Percentiles rank a stretch among this genome's conserved stretches.
These are phyloP conservation scores for Falcunculus frontatus DNA, from an alignment of 2,113 vertebrate genomes.

Conservation along the genomic window DNA sequence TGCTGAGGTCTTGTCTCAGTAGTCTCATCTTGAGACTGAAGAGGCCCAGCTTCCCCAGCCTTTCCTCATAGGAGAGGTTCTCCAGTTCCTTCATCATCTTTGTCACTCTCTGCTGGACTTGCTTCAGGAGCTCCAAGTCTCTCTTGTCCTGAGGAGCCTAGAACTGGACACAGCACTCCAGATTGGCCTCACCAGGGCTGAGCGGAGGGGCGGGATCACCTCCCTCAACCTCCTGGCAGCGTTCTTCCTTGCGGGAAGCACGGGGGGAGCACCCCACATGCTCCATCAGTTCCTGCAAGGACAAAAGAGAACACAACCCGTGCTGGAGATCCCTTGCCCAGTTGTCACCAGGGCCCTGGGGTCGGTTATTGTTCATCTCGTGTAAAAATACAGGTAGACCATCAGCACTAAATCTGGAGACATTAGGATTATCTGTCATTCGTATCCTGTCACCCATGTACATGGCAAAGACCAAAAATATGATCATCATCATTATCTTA, in stretches of 20 bases:
- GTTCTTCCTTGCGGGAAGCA: no score
- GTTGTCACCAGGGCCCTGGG: background rate
- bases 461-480: background rate
- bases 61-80: background rate
- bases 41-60: background rate
- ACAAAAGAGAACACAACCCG: background rate
- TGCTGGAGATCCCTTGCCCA: background rate
- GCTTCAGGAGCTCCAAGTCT: background rate
- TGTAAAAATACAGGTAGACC: background rate
- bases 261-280: no score
- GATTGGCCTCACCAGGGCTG: no score
- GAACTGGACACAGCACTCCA: background rate
- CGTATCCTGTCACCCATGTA: background rate
- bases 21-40: background rate
- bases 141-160: no score
- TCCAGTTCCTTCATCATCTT: background rate
- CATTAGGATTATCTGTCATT: background rate
- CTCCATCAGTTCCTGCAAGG: background rate
- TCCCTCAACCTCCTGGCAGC: background rate
- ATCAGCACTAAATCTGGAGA: background rate
- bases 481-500: background rate
- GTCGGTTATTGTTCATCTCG: rapidly evolving
- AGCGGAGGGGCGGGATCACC: background rate
- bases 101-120: background rate
- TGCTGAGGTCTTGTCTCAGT: background rate